Evolutionary conservation across 1,140 invertebrate genomes (phyloP).

Genomic region (Apis dorsata): DNA sequence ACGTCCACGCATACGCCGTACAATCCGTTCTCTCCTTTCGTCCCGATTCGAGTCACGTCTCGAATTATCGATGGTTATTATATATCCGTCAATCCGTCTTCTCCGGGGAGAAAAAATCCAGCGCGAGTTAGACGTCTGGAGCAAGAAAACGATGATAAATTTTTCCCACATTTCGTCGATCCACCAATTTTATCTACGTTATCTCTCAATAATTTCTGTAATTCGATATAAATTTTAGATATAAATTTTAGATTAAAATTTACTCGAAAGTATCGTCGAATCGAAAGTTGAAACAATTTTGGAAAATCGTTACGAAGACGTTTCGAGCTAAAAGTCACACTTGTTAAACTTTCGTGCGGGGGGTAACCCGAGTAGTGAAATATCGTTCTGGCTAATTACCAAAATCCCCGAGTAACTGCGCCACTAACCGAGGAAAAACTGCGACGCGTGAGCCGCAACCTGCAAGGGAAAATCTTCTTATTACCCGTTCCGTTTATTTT

Average conservation of each 20-base stretch:
- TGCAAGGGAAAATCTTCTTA: conserved; percentile 34
- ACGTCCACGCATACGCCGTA: not conserved
- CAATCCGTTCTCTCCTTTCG: not conserved
- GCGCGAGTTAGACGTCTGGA: no score
- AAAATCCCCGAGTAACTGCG: conserved; percentile 24
- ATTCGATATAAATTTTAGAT: no score
- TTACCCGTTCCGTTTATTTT: conserved; percentile 30
- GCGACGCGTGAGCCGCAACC: conserved; percentile 20
- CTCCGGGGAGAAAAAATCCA: no score
- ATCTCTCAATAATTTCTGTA: no score
- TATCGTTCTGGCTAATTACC: conserved; percentile 31
- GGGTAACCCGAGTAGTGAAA: conserved; percentile 3
- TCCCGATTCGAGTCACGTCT: not conserved
- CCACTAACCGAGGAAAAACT: conserved; percentile 13
- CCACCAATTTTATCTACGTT: no score
- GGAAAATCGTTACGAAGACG: not conserved
- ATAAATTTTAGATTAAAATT: no score
- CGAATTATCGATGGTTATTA: no score
- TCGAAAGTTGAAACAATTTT: not conserved
- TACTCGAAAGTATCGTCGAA: no score
- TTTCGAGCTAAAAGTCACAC: not conserved
- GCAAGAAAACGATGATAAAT: no score
- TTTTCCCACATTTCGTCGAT: no score
- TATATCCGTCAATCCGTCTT: no score
- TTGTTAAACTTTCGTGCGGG: conserved; percentile 4